phyloP scores from a whole-genome alignment of 1,140 invertebrate species.

The Harpegnathos saltator region DNA sequence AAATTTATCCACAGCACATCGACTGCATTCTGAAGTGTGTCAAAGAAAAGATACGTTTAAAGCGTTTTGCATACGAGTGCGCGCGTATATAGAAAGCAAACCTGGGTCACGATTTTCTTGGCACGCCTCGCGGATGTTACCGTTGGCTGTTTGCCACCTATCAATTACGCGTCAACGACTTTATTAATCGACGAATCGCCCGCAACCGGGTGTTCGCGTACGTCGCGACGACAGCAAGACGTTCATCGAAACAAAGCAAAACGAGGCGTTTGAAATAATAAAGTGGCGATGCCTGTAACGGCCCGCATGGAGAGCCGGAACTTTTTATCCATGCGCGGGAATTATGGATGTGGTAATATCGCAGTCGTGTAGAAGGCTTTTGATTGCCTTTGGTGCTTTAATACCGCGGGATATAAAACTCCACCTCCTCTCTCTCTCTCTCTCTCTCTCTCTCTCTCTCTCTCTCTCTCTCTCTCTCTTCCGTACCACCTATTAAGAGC shows the following conservation, averaged over 20 bases:
- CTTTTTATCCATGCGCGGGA: slow-evolving; percentile 38
- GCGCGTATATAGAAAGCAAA: no score
- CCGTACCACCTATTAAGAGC: slow-evolving; percentile 33
- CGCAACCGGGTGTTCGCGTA: background rate
- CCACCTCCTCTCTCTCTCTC: slow-evolving; percentile 37
- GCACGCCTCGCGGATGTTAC: background rate
- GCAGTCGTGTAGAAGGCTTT: slow-evolving; percentile 34
- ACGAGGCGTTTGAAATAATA: slow-evolving; percentile 41
- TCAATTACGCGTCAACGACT: background rate
- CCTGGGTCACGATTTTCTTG: background rate
- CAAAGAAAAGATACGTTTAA: no score
- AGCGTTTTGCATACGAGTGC: no score
- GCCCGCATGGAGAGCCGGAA: background rate
- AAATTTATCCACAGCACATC: no score
- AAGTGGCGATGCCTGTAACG: background rate
- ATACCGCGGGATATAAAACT: slow-evolving; percentile 56
- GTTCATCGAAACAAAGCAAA: no score
- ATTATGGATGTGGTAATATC: slow-evolving; percentile 53
- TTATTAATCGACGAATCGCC: background rate
- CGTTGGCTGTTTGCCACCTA: background rate
- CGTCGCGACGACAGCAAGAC: background rate
- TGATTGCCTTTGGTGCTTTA: slow-evolving; percentile 54
- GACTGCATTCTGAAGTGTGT: no score
- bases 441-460: no score
- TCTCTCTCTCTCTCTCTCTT: no score